Conservation (phyloP, 2,797 vertebrate species). For the Chelmon rostratus region DNA sequence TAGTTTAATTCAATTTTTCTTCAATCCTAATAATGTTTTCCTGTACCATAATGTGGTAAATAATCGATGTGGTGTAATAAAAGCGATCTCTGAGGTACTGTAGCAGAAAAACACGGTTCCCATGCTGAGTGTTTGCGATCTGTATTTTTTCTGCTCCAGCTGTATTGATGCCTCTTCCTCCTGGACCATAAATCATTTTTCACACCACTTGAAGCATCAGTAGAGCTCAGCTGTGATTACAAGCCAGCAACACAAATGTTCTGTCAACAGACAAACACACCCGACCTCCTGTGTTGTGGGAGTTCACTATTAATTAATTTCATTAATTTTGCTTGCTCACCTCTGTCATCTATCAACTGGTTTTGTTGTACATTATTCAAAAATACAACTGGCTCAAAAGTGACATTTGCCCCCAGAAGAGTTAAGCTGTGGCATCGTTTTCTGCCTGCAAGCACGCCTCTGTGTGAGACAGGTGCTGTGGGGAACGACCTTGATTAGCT, state of each 20-base stretch:
- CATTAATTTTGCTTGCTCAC: constrained; percentile 7
- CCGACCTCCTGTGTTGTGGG: constrained; percentile 22
- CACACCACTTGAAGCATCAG: constrained; percentile 7
- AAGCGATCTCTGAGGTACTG: background rate
- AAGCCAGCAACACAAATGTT: constrained; percentile 3
- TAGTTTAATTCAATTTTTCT: background rate
- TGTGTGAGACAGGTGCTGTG: constrained; percentile 21
- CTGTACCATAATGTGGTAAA: background rate
- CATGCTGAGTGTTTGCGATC: background rate
- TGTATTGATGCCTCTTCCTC: constrained; percentile 23
- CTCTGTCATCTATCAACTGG: constrained; percentile 12
- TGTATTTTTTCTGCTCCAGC: constrained; percentile 19
- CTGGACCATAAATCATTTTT: constrained; percentile 11
- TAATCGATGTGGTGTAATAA: background rate
- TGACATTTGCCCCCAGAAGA: constrained; percentile 1
- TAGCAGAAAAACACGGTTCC: background rate
- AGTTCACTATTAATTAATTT: background rate
- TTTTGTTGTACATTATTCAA: background rate
- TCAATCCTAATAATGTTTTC: background rate
- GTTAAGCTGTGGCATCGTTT: background rate
- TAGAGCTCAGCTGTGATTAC: constrained; percentile 54
- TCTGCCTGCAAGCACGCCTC: background rate
- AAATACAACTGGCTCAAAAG: background rate
- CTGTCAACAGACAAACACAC: constrained; percentile 30
- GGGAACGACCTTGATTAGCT: constrained; percentile 51